phyloP scores from a whole-genome alignment of 2,888 invertebrate species.

The Pterobdella sp. region DNA sequence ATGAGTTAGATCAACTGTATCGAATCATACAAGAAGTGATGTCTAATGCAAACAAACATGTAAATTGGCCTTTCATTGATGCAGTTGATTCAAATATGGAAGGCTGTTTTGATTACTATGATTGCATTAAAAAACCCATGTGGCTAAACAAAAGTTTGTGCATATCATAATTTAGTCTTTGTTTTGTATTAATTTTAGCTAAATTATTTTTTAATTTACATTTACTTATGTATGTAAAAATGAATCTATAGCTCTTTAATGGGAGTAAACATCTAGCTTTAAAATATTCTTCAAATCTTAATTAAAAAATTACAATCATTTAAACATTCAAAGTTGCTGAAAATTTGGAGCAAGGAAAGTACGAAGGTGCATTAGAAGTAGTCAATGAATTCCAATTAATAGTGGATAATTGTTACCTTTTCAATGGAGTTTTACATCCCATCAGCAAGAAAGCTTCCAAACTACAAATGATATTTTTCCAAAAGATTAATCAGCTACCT shows the following conservation, averaged over 20 bases:
- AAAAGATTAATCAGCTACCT: conserved; percentile 52
- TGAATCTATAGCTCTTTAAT: too few species aligned
- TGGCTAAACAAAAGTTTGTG: conserved; percentile 54
- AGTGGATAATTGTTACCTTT: conserved; percentile 55
- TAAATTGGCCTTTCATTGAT: conserved; percentile 52
- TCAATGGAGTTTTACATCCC: conserved; percentile 53
- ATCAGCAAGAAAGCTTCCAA: conserved; percentile 52
- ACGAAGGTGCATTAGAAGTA: conserved; percentile 52
- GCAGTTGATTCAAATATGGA: conserved; percentile 49
- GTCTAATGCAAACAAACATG: conserved; percentile 47
- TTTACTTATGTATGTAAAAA: background rate
- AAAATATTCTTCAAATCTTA: too few species aligned
- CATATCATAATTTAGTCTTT: background rate
- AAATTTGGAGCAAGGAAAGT: conserved; percentile 48
- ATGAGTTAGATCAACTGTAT: conserved; percentile 43
- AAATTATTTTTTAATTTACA: background rate
- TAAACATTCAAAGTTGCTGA: conserved; percentile 48
- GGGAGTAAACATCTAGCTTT: too few species aligned
- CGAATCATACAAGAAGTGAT: conserved; percentile 52
- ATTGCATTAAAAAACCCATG: conserved; percentile 52
- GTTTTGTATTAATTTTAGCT: background rate
- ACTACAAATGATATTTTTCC: conserved; percentile 53
- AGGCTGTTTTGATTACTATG: conserved; percentile 51
- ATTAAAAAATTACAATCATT: conserved; percentile 20
- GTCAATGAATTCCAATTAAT: conserved; percentile 53